Percentiles rank a stretch among this genome's conserved stretches.
Evolutionary conservation across 2,797 vertebrate species (phyloP).

Genomic region (Oryzias sinensis): DNA sequence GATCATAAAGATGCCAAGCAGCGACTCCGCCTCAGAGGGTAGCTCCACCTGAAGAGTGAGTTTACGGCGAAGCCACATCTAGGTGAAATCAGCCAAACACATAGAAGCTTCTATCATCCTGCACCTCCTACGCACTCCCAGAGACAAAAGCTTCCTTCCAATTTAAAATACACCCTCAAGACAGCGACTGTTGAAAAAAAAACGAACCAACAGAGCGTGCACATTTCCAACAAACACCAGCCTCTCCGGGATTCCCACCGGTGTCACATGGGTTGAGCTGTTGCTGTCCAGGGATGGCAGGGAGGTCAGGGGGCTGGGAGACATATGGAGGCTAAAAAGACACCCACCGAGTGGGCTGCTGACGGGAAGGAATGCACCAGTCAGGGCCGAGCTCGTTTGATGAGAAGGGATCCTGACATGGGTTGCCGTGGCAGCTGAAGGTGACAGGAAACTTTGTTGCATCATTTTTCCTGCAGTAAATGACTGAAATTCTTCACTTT

Average conservation of each 20-base stretch:
- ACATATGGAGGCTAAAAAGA: slow-evolving; percentile 20
- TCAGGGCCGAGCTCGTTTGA: slow-evolving; percentile 51
- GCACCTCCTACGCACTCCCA: slow-evolving; percentile 14
- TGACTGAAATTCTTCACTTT: background rate
- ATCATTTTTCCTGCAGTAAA: no score
- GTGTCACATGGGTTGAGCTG: slow-evolving; percentile 15
- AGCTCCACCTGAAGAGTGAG: slow-evolving; percentile 1
- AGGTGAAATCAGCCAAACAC: slow-evolving; percentile 16
- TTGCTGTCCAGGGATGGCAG: slow-evolving; percentile 23
- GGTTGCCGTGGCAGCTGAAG: slow-evolving; percentile 51
- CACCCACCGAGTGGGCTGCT: slow-evolving; percentile 42
- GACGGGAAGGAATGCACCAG: slow-evolving; percentile 50
- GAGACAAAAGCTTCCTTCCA: slow-evolving; percentile 26
- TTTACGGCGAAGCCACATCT: slow-evolving; percentile 1
- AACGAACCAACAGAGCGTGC: slow-evolving; percentile 11
- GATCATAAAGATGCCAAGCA: background rate
- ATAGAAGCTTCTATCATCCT: slow-evolving; percentile 30
- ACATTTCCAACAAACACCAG: background rate
- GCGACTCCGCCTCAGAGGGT: no score
- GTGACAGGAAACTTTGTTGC: slow-evolving; percentile 5
- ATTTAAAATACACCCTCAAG: slow-evolving; percentile 34
- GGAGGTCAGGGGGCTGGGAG: slow-evolving; percentile 16
- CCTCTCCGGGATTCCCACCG: slow-evolving; percentile 7
- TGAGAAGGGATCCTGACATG: slow-evolving; percentile 50
- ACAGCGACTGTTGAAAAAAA: slow-evolving; percentile 16